Base-by-base conservation (phyloP, 2,113 vertebrate genomes). In the Neodon shergylaensis region DNA sequence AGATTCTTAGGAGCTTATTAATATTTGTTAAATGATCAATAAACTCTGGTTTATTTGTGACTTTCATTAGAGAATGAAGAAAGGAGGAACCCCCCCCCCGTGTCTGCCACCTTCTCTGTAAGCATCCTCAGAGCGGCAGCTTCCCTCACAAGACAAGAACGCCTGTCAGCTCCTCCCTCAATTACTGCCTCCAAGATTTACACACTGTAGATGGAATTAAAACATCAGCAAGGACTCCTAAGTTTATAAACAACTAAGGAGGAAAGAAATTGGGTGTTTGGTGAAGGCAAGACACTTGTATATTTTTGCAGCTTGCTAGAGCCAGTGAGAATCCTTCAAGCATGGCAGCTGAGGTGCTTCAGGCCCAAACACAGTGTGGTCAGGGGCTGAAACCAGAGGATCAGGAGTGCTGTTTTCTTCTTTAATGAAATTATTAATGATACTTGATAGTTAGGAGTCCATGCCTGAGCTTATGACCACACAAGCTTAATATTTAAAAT, bases 281-380 rank as follows among this genome's bases (percentile, higher is more conserved):
- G 95, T 98, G 98, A 98, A 97, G 98, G 94, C 97, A 96, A 98
- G 98, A 98, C 98, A 98, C 98, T 99, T 99, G 98, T 98, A 98
- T 98, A 98, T 98, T 98, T 98, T 98, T 98, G 97, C 98, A 98
- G 98, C 97, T 98, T 97, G 97, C 98, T 98, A 98, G 97, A 98
- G 97, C 98, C 98, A 95, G 97, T 96, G 94, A 96, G 97, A 98
- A 97, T 96, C 97, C 97, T 72, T 39, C 79, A 94, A 97, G 98
- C 97, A 91, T 98, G 98, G 98, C 98, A 98, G 98, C 98, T 98
- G 98, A 98, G 98, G 97, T 17, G 95, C 97, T 97, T 98, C 98
- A 98, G 97, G 96, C 98, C 97, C 79, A 96, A 97, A 97, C 95
- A 73, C 72, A 1, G 61, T 96, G 84, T 95, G 96, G 93, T 94